These are phyloP conservation scores for Meteorus sp. DNA, from an alignment of 1,140 invertebrate species.

Conservation along the genomic window DNA sequence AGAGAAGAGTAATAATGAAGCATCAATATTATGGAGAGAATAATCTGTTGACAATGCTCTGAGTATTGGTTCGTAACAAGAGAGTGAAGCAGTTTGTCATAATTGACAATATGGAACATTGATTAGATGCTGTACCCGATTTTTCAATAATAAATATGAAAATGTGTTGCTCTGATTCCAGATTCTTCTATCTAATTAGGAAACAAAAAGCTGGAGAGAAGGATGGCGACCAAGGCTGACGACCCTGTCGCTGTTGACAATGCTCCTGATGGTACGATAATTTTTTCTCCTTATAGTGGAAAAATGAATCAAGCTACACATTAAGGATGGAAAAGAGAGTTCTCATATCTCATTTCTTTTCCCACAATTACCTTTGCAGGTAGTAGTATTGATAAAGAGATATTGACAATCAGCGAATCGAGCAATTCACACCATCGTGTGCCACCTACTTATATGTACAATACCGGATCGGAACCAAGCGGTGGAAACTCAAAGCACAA, in stretches of 20 bases:
- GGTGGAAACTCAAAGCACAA: conserved; percentile 41
- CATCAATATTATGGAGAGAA: no score
- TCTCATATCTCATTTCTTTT: no score
- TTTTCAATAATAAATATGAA: background rate
- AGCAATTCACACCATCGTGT: conserved; percentile 46
- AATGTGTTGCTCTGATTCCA: background rate
- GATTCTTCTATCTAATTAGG: conserved; percentile 30
- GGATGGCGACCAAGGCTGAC: conserved; percentile 52
- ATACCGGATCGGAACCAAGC: conserved; percentile 42
- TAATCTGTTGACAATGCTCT: no score
- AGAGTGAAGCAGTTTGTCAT: no score
- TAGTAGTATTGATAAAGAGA: conserved; percentile 45
- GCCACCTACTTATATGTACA: conserved; percentile 55
- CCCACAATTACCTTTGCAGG: conserved; percentile 23
- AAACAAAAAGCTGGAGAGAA: conserved; percentile 29
- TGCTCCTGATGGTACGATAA: conserved; percentile 48
- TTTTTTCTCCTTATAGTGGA: no score
- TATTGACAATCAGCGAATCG: conserved; percentile 42
- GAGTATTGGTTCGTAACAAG: no score
- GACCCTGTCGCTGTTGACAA: conserved; percentile 50
- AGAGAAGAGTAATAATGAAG: no score
- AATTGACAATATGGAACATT: no score
- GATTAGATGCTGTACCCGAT: conserved; percentile 1
- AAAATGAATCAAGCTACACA: no score
- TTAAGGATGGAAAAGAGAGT: no score